Percentiles rank a stretch among this genome's conserved stretches.
These are phyloP conservation scores for Drosophila tropicalis DNA, from an alignment of 1,140 invertebrate genomes.

Conservation along the genomic window DNA sequence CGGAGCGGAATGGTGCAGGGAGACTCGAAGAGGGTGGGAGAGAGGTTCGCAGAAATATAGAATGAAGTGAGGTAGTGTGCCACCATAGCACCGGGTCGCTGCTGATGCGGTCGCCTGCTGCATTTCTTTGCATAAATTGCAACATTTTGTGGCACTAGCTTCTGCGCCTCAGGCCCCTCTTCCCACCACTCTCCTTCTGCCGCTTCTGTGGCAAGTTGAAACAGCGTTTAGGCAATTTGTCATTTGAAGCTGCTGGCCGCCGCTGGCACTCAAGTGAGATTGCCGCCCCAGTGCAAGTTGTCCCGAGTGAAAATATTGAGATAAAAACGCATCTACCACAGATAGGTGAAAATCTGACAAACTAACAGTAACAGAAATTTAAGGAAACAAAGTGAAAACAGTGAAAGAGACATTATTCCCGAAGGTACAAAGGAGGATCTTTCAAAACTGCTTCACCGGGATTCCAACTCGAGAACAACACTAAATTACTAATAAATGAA, in stretches of 20 bases:
- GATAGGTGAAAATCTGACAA: constrained; percentile 24
- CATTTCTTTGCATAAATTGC: constrained; percentile 81
- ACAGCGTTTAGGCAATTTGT: constrained; percentile 75
- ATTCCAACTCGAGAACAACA: too few relatives aligned
- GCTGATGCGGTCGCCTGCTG: constrained; percentile 45
- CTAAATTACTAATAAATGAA: too few relatives aligned
- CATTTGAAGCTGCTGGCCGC: constrained; percentile 52
- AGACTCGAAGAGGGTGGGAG: background rate
- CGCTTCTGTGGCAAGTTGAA: constrained; percentile 47
- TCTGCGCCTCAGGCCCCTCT: background rate
- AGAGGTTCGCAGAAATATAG: background rate
- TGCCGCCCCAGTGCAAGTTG: constrained; percentile 16
- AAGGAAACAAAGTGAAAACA: background rate
- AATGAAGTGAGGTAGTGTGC: background rate
- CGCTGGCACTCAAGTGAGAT: constrained; percentile 25
- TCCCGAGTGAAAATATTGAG: constrained; percentile 48
- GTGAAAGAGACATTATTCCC: background rate
- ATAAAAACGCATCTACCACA: constrained; percentile 50
- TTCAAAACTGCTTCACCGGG: too few relatives aligned
- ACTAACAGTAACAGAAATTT: background rate
- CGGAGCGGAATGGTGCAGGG: constrained; percentile 6
- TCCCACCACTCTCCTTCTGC: background rate
- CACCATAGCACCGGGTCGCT: background rate
- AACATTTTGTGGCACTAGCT: constrained; percentile 57
- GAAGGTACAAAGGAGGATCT: too few relatives aligned